Conservation (phyloP, 2,113 vertebrate species). For the Petromus typicus region DNA sequence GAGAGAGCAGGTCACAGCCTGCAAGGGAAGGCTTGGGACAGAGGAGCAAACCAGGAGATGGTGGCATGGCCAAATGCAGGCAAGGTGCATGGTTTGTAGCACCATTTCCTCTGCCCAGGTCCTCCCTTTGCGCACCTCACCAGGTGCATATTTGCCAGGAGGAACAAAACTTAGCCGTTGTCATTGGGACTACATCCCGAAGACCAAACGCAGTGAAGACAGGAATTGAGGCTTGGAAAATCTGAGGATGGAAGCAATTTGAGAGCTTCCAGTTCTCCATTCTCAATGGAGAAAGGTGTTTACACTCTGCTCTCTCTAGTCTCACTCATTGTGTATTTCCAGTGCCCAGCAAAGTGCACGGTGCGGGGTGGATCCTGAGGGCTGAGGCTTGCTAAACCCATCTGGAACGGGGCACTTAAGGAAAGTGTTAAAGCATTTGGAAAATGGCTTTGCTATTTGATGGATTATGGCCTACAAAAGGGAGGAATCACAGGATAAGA, state of each 20-base stretch:
- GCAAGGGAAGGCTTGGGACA: neutral
- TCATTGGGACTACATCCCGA: neutral
- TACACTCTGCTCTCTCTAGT: neutral
- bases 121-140: neutral
- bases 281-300: neutral
- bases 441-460: neutral
- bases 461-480: neutral
- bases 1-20: neutral
- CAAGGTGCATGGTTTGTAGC: neutral
- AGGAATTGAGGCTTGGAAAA: neutral
- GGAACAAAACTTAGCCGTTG: neutral
- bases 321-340: neutral
- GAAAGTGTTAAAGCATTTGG: neutral
- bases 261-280: neutral
- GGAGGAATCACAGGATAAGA: neutral
- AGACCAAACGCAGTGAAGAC: neutral
- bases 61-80: neutral
- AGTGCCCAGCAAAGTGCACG: neutral
- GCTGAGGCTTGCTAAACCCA: neutral
- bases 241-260: neutral
- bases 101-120: too few relatives aligned
- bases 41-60: neutral
- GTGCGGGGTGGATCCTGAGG: neutral
- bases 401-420: neutral
- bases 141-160: neutral